Base-by-base conservation (phyloP, 92 coral and sea anemone species). In the Heteractis magnifica region DNA sequence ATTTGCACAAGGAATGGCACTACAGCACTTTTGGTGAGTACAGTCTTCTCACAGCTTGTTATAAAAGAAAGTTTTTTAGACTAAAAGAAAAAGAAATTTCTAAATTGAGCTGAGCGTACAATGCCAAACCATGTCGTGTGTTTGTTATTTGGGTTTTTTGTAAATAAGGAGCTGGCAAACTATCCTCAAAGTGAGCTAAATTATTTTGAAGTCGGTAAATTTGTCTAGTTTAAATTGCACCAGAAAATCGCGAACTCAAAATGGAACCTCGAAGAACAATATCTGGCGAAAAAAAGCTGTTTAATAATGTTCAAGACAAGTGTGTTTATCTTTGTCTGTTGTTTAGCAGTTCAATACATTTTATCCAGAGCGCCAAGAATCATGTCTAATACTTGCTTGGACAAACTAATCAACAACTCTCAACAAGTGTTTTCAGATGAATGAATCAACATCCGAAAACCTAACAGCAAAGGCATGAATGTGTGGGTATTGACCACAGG, bases 1-100 rank as follows among this genome's bases (percentile, higher is more conserved):
- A 12, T 68, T 26, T 20, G 73, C 15, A 26, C 73, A 14, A 26
- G 15, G 73, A 21, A 53, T 8, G 6, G 73, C 1, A 48, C 73
- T 10, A 26, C 73, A 68, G 44, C 73, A 7, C 70, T 62, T 62
- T 68, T 68, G 73, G 73, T 68, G 73, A 68, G 73, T 68, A 68
- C 13, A 26, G 49, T 10, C 14, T 68, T 5, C 20, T 62, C 20
- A 62, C 70, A 62, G 70, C 70, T 62, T 62, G 10, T 23, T 18
- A 62, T 1, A 1, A 13, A 10, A 21, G 5, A 3, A 7, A 68
- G 44, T 34, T 12, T 23, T 11, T 23, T 9, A 62, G 11, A 26
- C 13, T 20, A 48, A 68, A 0, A 26, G 4, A 21, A 21, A 26
- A 12, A n/a, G 23, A 21, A 10, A 68, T 10, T 26, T 7, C 10